Percentiles rank a stretch among this genome's conserved stretches.
These are phyloP conservation scores for Ploceus nigricollis DNA, from an alignment of 2,113 vertebrate genomes.

Conservation along the genomic window DNA sequence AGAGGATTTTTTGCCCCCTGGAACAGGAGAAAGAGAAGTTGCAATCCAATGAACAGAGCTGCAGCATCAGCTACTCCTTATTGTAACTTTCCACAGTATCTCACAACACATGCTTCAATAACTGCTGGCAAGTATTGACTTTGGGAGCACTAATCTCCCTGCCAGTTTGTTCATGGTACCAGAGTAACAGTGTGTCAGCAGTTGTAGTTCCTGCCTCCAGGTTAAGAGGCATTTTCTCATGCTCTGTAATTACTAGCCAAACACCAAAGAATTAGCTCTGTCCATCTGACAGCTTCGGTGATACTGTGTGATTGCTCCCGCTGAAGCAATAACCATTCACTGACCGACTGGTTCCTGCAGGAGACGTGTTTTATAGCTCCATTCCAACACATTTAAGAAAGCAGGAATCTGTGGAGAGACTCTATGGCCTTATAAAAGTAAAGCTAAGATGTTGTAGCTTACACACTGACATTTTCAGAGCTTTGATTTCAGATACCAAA, in stretches of 20 bases:
- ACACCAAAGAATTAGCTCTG: constrained; percentile 28
- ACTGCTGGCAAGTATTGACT: constrained; percentile 4
- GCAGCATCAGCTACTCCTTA: neutral
- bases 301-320: neutral
- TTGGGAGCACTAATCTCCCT: neutral
- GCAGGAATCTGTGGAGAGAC: neutral
- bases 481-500: constrained; percentile 13
- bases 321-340: constrained; percentile 6
- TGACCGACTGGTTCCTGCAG: neutral
- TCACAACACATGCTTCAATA: neutral
- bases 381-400: neutral
- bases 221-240: neutral
- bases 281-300: constrained; percentile 16
- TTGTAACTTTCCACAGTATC: neutral
- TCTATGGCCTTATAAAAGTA: neutral
- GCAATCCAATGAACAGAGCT: neutral
- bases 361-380: neutral
- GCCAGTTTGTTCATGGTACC: neutral
- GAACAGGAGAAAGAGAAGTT: neutral
- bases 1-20: neutral
- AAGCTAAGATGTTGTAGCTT: neutral
- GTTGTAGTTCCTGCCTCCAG: neutral
- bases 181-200: neutral
- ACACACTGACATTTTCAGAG: neutral
- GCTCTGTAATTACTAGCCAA: constrained; percentile 48